phyloP scores from a whole-genome alignment of 2,888 invertebrate genomes.

The Orthosia cruda region DNA sequence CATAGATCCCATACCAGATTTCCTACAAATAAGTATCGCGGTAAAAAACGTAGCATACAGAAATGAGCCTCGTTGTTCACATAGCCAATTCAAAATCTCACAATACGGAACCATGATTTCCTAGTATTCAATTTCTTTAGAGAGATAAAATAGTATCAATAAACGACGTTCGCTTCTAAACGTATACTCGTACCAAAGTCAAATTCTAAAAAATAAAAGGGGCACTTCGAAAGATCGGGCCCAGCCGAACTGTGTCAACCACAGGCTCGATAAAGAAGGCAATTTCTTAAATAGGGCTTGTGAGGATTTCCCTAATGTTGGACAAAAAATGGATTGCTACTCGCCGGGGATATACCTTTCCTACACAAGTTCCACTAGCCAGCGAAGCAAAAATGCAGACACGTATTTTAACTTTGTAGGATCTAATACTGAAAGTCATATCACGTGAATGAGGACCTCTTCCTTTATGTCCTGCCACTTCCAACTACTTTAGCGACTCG shows the following conservation, averaged over 20 bases:
- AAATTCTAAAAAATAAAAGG: conserved; percentile 74
- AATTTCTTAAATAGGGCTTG: conserved; percentile 89
- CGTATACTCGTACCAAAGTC: conserved; percentile 74
- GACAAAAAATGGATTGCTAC: conserved; percentile 87
- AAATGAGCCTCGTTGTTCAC: conserved; percentile 60
- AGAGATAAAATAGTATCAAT: conserved; percentile 67
- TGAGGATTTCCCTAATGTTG: conserved; percentile 88
- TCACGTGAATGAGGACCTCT: conserved; percentile 59
- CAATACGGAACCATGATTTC: conserved; percentile 48
- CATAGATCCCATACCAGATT: conserved; percentile 56
- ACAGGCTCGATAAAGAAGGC: conserved; percentile 86
- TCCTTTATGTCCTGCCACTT: conserved; percentile 53
- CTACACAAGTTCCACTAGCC: conserved; percentile 63
- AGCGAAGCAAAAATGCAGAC: conserved; percentile 45
- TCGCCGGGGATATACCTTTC: conserved; percentile 75
- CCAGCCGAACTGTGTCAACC: conserved; percentile 80
- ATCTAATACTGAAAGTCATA: conserved; percentile 53
- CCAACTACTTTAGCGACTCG: conserved; percentile 47
- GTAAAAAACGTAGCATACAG: conserved; percentile 63
- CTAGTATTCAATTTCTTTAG: conserved; percentile 69
- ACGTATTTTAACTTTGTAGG: conserved; percentile 58
- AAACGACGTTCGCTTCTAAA: conserved; percentile 69
- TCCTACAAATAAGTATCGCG: conserved; percentile 63
- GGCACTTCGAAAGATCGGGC: conserved; percentile 70
- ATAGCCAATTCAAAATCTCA: conserved; percentile 66